phyloP scores from a whole-genome alignment of 2,888 invertebrate genomes.

The Craniophora ligustri region DNA sequence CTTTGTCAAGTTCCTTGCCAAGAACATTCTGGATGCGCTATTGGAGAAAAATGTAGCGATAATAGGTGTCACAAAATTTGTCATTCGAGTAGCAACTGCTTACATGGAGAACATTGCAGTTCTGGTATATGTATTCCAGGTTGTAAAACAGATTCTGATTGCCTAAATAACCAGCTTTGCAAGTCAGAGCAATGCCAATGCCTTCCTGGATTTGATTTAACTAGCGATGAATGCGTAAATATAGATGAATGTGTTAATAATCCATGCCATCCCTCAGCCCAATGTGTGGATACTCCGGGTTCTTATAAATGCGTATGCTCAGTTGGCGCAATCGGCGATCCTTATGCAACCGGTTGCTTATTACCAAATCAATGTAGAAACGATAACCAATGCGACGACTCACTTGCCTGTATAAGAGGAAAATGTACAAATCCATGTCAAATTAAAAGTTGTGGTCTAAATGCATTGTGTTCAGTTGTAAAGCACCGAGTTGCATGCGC shows the following conservation, averaged over 20 bases:
- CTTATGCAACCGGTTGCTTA: slow-evolving; percentile 91
- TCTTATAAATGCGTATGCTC: slow-evolving; percentile 94
- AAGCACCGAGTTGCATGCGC: slow-evolving; percentile 92
- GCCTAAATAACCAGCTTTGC: slow-evolving; percentile 93
- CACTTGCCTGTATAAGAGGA: slow-evolving; percentile 92
- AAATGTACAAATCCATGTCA: slow-evolving; percentile 95
- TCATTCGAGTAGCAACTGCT: slow-evolving; percentile 96
- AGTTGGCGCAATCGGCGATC: slow-evolving; percentile 93
- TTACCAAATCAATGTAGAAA: slow-evolving; percentile 93
- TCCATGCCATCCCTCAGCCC: slow-evolving; percentile 94
- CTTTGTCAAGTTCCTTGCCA: slow-evolving; percentile 94
- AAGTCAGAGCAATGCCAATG: slow-evolving; percentile 93
- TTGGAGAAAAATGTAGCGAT: slow-evolving; percentile 94
- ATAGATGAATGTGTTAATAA: slow-evolving; percentile 94
- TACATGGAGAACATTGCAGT: slow-evolving; percentile 96
- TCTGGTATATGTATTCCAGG: slow-evolving; percentile 95
- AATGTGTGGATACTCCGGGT: slow-evolving; percentile 94
- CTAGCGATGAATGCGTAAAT: slow-evolving; percentile 93
- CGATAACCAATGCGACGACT: slow-evolving; percentile 92
- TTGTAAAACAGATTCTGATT: slow-evolving; percentile 94
- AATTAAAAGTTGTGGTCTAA: slow-evolving; percentile 91
- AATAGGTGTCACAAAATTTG: slow-evolving; percentile 95
- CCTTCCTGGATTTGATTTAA: slow-evolving; percentile 92
- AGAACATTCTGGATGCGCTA: slow-evolving; percentile 92
- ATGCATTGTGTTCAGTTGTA: slow-evolving; percentile 92